Evolutionary conservation across 1,140 invertebrate genomes (phyloP), one percentile per base, ranked within the genome.

Genomic region (Drosophila repletoides): DNA sequence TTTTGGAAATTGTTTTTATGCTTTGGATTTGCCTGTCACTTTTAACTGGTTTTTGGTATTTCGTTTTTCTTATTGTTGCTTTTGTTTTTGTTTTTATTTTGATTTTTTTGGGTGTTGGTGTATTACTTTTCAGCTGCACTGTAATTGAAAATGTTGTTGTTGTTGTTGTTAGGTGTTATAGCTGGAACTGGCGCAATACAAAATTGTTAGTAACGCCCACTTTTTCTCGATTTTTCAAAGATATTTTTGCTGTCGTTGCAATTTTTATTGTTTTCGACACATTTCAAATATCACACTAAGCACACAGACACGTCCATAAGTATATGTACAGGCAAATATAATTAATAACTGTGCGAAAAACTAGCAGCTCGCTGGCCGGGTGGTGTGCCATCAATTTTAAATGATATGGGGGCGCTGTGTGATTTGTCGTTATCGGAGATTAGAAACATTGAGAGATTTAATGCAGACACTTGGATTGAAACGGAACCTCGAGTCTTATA

Each of bases 121-220:
- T 46, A 33, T 84, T 77, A 83, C 52, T 77, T 71, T 83, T 76
- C 55, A 70, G 64, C 76, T 86, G 80, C 80, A 86, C 80, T 86
- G 80, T 86, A 86, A 86, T 86, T 76, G 74, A 75, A 79, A 79
- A 86, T 68, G 64, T 51, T 76, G 38, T 76, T 46, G 45, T 61
- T 56, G 72, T 74, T 45, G 28, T 69, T 43, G 61, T 63, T 70
- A 61, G 48, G 26, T 6, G n/a, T 52, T 28, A 33, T 48, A 19
- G 46, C 26, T 17, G 26, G 22, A 24, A 69, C 28, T 63, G 34
- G 38, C 53, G 56, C 64, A 75, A 72, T 80, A 69, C 55, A 38
- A 76, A 81, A 75, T 52, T 70, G 55, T 58, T 75, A 61, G 58
- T 60, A 72, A 66, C 76, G 72, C 76, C 77, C 72, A 81, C 72